These are phyloP conservation scores for Ctenoplectra terminalis DNA, from an alignment of 1,140 invertebrate species.

Conservation along the genomic window DNA sequence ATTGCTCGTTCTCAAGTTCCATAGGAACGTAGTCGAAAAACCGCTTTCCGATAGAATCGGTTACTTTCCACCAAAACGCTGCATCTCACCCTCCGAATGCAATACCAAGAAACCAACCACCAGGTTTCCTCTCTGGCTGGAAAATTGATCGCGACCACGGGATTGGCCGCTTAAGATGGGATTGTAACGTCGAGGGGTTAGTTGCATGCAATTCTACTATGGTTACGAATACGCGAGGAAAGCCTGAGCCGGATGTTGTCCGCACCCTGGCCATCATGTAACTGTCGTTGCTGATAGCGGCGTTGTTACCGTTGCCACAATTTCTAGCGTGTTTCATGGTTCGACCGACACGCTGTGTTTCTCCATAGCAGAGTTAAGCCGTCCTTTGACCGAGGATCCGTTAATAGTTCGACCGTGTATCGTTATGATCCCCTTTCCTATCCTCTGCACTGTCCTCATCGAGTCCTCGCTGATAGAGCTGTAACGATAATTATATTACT, in stretches of 20 bases:
- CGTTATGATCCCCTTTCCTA: constrained; percentile 32
- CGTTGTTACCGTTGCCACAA: constrained; percentile 54
- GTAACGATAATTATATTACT: constrained; percentile 37
- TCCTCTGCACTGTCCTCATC: too few species aligned
- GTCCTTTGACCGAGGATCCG: constrained; percentile 63
- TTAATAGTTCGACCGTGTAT: constrained; percentile 62
- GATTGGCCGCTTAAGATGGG: constrained; percentile 61
- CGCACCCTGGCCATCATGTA: constrained; percentile 24
- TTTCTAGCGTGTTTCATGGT: constrained; percentile 61
- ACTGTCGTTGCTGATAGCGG: constrained; percentile 33
- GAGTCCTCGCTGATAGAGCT: neutral
- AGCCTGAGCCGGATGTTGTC: constrained; percentile 21
- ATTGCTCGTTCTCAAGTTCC: neutral
- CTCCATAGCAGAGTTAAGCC: constrained; percentile 53
- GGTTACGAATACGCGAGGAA: constrained; percentile 33
- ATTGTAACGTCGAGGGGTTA: constrained; percentile 52
- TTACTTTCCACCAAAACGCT: neutral
- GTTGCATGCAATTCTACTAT: constrained; percentile 50
- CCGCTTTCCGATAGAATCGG: constrained; percentile 14
- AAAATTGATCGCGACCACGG: constrained; percentile 63
- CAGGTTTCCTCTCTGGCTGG: constrained; percentile 37
- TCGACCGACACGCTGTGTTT: constrained; percentile 43
- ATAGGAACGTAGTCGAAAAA: neutral
- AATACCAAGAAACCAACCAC: constrained; percentile 48
- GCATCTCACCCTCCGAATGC: neutral